A percentile compares a stretch with the other conserved stretches of the same genome.
phyloP scores from a whole-genome alignment of 2,888 invertebrate genomes.

The Odontomyia ornata region DNA sequence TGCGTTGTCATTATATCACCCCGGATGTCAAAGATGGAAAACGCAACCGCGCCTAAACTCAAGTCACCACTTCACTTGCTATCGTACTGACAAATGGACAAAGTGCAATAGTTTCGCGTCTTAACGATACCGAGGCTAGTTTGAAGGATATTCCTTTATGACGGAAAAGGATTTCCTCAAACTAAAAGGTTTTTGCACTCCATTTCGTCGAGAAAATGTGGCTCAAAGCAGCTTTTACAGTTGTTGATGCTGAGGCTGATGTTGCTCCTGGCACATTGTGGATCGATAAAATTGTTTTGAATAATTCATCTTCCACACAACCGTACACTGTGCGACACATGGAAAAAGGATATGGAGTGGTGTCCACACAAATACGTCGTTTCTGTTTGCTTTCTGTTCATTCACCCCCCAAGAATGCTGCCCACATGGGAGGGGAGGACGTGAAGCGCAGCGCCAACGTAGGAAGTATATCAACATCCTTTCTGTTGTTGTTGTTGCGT shows the following conservation, averaged over 20 bases:
- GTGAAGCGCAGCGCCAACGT: not conserved
- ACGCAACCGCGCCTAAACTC: not conserved
- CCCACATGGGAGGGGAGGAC: not conserved
- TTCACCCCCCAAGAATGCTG: conserved; percentile 27
- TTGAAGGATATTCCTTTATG: conserved; percentile 27
- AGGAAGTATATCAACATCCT: conserved; percentile 13
- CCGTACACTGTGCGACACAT: not conserved
- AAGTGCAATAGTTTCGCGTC: conserved; percentile 1
- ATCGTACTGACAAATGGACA: not conserved
- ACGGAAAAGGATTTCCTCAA: not conserved
- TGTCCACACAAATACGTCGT: conserved; percentile 1
- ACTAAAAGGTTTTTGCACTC: conserved; percentile 35
- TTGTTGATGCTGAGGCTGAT: no score
- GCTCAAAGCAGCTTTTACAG: not conserved
- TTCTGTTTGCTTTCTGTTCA: conserved; percentile 30
- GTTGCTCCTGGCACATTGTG: conserved; percentile 12
- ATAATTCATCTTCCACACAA: conserved; percentile 36
- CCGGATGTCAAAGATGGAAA: conserved; percentile 4
- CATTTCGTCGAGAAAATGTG: conserved; percentile 10
- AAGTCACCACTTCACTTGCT: not conserved
- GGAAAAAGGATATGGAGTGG: conserved; percentile 31
- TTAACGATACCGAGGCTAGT: conserved; percentile 37
- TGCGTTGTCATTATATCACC: conserved; percentile 40
- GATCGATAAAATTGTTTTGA: conserved; percentile 42
- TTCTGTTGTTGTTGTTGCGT: not conserved